A percentile compares a stretch with the other conserved stretches of the same genome.
These are phyloP conservation scores for Pantherophis guttatus DNA, from an alignment of 2,113 vertebrate species.

Conservation along the genomic window DNA sequence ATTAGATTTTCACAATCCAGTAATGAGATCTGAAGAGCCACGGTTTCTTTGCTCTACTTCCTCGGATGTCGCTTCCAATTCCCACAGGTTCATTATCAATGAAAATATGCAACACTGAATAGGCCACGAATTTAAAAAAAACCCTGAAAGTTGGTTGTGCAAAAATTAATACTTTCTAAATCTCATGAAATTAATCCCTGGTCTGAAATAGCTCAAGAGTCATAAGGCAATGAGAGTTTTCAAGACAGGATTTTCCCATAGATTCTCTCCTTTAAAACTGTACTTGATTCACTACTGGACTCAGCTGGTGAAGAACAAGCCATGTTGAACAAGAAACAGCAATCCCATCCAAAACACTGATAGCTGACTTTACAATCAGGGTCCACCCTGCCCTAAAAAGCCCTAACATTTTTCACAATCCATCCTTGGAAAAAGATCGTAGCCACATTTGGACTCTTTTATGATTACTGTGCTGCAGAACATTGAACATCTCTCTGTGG, in stretches of 20 bases:
- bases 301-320: background rate
- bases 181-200: background rate
- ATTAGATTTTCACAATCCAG: background rate
- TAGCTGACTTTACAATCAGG: background rate
- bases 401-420: background rate
- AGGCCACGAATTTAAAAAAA: background rate
- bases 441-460: background rate
- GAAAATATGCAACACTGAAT: background rate
- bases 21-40: background rate
- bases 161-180: background rate
- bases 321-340: background rate
- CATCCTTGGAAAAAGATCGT: background rate
- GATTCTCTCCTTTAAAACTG: background rate
- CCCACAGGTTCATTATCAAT: background rate
- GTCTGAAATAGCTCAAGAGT: background rate
- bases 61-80: background rate
- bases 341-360: background rate
- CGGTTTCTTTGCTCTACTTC: background rate
- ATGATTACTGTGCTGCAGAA: background rate
- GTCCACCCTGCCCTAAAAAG: background rate
- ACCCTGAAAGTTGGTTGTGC: background rate
- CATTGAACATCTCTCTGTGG: no score
- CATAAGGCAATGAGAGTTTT: background rate
- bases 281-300: background rate
- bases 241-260: background rate